Conservation (phyloP, 2,888 invertebrate species). For the Cryptus viduatorius region DNA sequence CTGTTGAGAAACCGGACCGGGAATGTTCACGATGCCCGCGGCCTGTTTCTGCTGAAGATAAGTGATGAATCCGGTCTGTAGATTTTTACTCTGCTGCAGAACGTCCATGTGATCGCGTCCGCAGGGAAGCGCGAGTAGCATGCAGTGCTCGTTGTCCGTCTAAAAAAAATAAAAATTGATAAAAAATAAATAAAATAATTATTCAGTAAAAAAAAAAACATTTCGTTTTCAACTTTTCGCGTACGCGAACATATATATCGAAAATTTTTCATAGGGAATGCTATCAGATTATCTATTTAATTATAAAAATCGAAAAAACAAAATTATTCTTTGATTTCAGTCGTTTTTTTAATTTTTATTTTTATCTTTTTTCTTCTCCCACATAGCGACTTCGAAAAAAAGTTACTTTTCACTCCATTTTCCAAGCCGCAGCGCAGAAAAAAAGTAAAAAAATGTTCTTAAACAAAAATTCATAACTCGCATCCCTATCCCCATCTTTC, state of each 20-base stretch:
- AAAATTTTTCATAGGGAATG: too few species aligned
- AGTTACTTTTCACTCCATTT: too few species aligned
- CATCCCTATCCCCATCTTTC: too few species aligned
- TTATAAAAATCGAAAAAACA: too few species aligned
- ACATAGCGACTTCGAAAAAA: too few species aligned
- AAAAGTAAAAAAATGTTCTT: too few species aligned
- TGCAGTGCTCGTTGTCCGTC: conserved; percentile 98
- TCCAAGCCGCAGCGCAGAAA: too few species aligned
- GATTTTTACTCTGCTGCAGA: conserved; percentile 95
- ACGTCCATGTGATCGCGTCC: conserved; percentile 98
- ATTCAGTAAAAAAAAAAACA: neutral
- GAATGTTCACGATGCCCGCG: conserved; percentile 98
- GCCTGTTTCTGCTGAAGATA: conserved; percentile 99
- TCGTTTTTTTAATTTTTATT: neutral
- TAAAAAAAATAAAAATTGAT: conserved; percentile 80
- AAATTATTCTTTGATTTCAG: too few species aligned
- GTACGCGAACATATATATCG: too few species aligned
- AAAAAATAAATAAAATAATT: conserved; percentile 8
- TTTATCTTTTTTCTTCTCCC: neutral
- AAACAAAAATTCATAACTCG: too few species aligned
- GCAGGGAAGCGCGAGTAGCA: conserved; percentile 97
- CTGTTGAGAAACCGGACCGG: conserved; percentile 95
- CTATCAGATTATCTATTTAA: too few species aligned
- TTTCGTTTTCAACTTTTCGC: neutral
- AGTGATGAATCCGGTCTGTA: conserved; percentile 96